These are phyloP conservation scores for Plebejus anna DNA, from an alignment of 2,888 invertebrate genomes.

Conservation along the genomic window DNA sequence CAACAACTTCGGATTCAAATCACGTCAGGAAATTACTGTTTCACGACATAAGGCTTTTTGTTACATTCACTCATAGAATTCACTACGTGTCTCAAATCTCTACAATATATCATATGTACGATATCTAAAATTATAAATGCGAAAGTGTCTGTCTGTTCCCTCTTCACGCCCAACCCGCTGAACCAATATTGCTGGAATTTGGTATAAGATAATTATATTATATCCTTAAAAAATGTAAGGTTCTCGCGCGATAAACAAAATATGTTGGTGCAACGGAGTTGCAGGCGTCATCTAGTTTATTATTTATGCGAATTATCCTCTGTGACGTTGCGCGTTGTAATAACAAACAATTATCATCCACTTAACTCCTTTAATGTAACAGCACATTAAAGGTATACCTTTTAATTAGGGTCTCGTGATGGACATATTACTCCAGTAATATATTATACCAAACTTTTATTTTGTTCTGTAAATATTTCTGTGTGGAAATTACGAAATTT, in stretches of 20 bases:
- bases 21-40: not conserved
- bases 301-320: too few relatives aligned
- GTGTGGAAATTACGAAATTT: not conserved
- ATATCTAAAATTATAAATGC: not conserved
- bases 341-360: not conserved
- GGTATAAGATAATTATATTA: too few relatives aligned
- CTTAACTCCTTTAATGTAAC: not conserved
- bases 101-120: not conserved
- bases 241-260: too few relatives aligned
- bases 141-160: not conserved
- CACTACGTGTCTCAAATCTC: not conserved
- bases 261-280: too few relatives aligned
- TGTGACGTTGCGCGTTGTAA: not conserved
- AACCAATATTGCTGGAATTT: too few relatives aligned
- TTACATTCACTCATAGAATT: not conserved
- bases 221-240: too few relatives aligned
- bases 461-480: not conserved
- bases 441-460: too few relatives aligned
- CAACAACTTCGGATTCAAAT: not conserved
- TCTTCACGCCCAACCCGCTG: too few relatives aligned
- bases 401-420: not conserved
- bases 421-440: too few relatives aligned
- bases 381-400: not conserved
- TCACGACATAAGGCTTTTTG: not conserved
- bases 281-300: too few relatives aligned